Percentiles rank a stretch among this genome's conserved stretches.
phyloP scores from a whole-genome alignment of 2,797 vertebrate species.

The Myotis daubentonii region DNA sequence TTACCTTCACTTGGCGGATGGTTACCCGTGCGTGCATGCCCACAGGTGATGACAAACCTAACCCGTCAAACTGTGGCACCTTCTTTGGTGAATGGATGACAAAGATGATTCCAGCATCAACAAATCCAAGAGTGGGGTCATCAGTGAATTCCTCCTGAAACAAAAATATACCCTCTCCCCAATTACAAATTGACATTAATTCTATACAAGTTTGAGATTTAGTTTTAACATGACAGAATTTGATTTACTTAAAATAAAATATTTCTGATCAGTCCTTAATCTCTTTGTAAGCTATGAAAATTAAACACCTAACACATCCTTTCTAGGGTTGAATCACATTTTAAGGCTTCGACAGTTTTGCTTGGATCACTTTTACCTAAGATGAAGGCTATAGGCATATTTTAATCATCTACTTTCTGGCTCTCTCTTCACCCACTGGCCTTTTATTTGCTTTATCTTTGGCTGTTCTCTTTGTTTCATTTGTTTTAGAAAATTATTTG shows the following conservation, averaged over 20 bases:
- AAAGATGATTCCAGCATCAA: slow-evolving; percentile 86
- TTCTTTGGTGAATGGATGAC: slow-evolving; percentile 84
- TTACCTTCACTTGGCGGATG: slow-evolving; percentile 86
- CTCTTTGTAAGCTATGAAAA: not conserved
- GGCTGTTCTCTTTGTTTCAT: not conserved
- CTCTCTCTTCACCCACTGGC: not conserved
- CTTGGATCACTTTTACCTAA: fast-evolving
- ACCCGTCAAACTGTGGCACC: slow-evolving; percentile 84
- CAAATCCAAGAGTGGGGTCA: slow-evolving; percentile 83
- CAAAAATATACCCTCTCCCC: not conserved
- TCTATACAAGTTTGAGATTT: not conserved
- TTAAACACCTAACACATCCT: not conserved
- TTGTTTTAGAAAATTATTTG: slow-evolving; percentile 4
- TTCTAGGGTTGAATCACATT: not conserved
- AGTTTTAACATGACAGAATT: not conserved
- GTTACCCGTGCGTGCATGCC: slow-evolving; percentile 82
- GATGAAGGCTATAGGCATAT: fast-evolving
- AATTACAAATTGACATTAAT: not conserved
- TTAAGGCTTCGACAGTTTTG: not conserved
- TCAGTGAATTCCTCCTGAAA: slow-evolving; percentile 85
- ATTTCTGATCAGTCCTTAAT: not conserved
- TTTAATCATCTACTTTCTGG: too few relatives aligned
- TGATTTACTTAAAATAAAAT: not conserved
- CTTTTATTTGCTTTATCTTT: not conserved
- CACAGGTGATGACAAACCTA: slow-evolving; percentile 83